Base-by-base conservation (phyloP, 2,113 vertebrate species). In the Noctilio leporinus region DNA sequence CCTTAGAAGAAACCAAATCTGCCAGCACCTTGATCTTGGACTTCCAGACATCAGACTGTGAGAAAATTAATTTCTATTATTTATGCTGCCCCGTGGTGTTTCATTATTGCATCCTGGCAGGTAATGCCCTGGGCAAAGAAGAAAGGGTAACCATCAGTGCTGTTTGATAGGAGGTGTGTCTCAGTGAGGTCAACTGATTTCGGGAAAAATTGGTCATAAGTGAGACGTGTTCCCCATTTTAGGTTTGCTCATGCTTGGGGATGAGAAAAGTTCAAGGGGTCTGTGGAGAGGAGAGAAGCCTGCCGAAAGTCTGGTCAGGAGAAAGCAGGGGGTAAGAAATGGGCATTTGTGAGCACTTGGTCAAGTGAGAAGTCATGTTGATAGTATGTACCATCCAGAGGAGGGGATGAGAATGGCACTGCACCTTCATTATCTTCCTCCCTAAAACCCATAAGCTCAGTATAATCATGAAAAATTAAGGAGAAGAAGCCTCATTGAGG, bases 181-280 rank as follows among this genome's bases (percentile, higher is more conserved):
- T 85, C 19, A 10, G 5, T 10, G 3, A 35, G 22, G 20, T 47
- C 6, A 9, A 3, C n/a, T 3, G 5, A 0, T 49, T 64, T 86
- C 28, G 35, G 59, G 28, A 89, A 40, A 33, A 70, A 10, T 51
- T n/a, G n/a, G n/a, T 49, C 3, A 10, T 47, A 19, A 28, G 14
- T 12, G 7, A 14, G 3, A 0, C 4, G 62, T 1, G 17, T 7
- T 65, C n/a, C 51, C 3, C 3, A 12, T 28, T 53, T 83, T 40
- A 55, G 3, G 11, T 57, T 38, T 15, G 5, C 51, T 43, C 22
- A 76, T 22, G 8, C 24, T 62, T 64, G 0, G 19, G 7, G 17
- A 2, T 3, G 67, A 65, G 5, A 12, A 14, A 72, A 51, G 14
- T 35, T 53, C 5, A 53, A 53, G 35, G 40, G 26, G 11, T 15